These are phyloP conservation scores for Diacarnus erythraeanus DNA, from an alignment of 37 sponge, comb jelly and placozoan species.

Conservation along the genomic window DNA sequence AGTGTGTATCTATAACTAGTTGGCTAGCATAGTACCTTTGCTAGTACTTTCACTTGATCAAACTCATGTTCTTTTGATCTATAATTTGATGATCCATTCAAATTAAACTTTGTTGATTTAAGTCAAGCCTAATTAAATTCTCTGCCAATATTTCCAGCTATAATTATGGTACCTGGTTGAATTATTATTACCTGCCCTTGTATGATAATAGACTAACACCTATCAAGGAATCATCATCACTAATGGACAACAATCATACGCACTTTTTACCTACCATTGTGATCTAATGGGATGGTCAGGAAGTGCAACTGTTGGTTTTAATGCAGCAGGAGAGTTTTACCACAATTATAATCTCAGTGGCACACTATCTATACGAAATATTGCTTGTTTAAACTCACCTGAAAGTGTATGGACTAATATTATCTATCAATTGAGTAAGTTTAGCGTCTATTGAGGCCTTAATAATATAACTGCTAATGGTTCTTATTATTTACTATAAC, in stretches of 20 bases:
- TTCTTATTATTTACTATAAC: neutral
- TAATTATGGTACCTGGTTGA: no score
- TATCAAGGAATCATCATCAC: slow-evolving; percentile 43
- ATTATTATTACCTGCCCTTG: no score
- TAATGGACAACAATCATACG: slow-evolving; percentile 25
- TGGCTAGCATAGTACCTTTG: no score
- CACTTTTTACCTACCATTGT: slow-evolving; percentile 52
- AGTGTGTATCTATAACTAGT: no score
- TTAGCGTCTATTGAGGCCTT: neutral
- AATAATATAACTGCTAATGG: neutral
- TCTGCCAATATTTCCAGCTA: no score
- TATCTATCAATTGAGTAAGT: slow-evolving; percentile 22
- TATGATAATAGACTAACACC: slow-evolving; percentile 29
- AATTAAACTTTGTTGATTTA: no score
- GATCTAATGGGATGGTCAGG: slow-evolving; percentile 26
- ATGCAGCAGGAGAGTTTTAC: slow-evolving; percentile 9
- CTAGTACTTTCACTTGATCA: no score
- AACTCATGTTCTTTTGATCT: no score
- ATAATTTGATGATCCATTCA: no score
- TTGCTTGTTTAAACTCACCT: slow-evolving; percentile 26
- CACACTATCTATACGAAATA: neutral
- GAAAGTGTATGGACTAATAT: slow-evolving; percentile 23
- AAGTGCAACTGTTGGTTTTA: slow-evolving; percentile 42
- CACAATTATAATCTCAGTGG: slow-evolving; percentile 9
- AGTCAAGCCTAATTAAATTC: no score